Evolutionary conservation across 2,113 vertebrate species (phyloP).

Genomic region (Melanostigma gelatinosum): DNA sequence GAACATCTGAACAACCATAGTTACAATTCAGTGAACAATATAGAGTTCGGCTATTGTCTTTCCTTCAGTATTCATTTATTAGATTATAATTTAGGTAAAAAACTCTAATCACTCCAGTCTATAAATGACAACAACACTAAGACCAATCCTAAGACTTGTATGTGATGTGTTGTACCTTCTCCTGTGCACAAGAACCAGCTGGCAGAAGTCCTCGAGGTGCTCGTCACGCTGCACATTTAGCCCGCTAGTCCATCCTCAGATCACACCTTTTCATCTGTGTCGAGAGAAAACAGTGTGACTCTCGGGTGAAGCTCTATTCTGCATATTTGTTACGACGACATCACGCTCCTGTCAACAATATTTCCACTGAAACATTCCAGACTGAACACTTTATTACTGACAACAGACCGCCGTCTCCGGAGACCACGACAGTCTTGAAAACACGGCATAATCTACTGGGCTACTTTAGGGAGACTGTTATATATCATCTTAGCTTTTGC

Average conservation of each 20-base stretch:
- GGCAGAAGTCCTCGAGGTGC: conserved; percentile 17
- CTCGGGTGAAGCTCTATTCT: conserved; percentile 7
- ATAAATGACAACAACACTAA: conserved; percentile 21
- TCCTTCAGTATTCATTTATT: conserved; percentile 28
- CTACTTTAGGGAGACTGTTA: conserved; percentile 23
- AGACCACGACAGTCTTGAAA: conserved; percentile 16
- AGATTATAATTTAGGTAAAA: conserved; percentile 19
- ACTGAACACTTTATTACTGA: conserved; percentile 18
- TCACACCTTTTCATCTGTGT: conserved; percentile 13
- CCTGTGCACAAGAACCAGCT: conserved; percentile 24
- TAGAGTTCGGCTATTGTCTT: conserved; percentile 1
- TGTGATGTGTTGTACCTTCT: conserved; percentile 16
- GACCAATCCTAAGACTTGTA: not conserved
- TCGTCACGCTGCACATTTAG: conserved; percentile 15
- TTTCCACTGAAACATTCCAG: conserved; percentile 70
- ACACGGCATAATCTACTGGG: conserved; percentile 42
- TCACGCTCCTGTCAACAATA: conserved; percentile 16
- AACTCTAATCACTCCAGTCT: not conserved
- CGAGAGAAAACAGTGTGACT: conserved; percentile 12
- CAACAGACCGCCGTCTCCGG: conserved; percentile 27
- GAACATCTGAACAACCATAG: conserved; percentile 28
- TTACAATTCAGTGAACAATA: conserved; percentile 1
- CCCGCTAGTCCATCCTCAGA: conserved; percentile 10
- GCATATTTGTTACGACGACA: conserved; percentile 13
- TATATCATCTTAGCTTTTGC: conserved; percentile 55